These are phyloP conservation scores for Junonia oenone DNA, from an alignment of 2,888 invertebrate species.

Conservation along the genomic window DNA sequence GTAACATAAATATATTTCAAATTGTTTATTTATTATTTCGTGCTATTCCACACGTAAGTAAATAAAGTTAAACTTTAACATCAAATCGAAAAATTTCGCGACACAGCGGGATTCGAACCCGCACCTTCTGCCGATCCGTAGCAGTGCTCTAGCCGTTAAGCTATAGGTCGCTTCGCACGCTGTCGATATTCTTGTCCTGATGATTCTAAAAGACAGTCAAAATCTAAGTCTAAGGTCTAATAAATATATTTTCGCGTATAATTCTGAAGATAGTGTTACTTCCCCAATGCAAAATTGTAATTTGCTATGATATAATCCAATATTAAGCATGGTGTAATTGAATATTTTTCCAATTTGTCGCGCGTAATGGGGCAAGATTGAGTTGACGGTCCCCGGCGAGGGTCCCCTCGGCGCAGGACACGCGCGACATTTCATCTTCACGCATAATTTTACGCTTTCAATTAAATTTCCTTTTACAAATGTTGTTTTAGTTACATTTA, in stretches of 20 bases:
- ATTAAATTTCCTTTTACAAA: constrained; percentile 37
- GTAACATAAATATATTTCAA: too few relatives aligned
- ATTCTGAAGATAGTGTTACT: constrained; percentile 40
- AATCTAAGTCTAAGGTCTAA: too few relatives aligned
- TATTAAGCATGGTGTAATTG: constrained; percentile 78
- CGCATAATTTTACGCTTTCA: constrained; percentile 45
- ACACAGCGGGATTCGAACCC: too few relatives aligned
- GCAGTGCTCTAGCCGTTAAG: too few relatives aligned
- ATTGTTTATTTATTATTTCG: too few relatives aligned
- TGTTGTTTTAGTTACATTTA: constrained; percentile 20
- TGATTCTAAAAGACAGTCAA: too few relatives aligned
- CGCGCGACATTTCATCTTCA: constrained; percentile 36
- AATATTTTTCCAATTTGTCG: constrained; percentile 81
- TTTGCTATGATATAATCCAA: constrained; percentile 77
- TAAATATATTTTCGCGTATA: constrained; percentile 12
- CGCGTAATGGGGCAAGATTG: constrained; percentile 79
- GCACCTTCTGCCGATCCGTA: too few relatives aligned
- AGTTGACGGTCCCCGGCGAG: constrained; percentile 68
- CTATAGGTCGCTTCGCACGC: too few relatives aligned
- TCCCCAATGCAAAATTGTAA: constrained; percentile 70
- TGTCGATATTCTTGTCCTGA: too few relatives aligned
- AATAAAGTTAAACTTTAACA: too few relatives aligned
- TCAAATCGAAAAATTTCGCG: too few relatives aligned
- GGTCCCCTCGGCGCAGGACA: constrained; percentile 26
- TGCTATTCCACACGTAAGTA: too few relatives aligned